Percentiles rank a stretch among this genome's conserved stretches.
Conservation (phyloP, 2,113 vertebrate species). For the Myiagra hebetior region DNA sequence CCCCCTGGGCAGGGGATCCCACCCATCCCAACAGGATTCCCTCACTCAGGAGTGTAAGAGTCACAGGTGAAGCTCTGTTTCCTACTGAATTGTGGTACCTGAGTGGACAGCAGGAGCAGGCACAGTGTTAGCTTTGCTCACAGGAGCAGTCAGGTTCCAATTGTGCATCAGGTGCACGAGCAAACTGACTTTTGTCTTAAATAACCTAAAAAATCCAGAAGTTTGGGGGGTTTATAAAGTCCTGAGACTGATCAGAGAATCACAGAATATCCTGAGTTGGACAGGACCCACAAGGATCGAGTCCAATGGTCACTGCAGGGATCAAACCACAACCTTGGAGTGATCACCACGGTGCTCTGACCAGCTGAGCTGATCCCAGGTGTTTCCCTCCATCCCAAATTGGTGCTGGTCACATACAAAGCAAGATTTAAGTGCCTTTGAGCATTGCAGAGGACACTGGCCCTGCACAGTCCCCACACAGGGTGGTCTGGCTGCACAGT, state of each 20-base stretch:
- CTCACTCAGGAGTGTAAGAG: accelerated
- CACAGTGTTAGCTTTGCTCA: not conserved
- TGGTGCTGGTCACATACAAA: accelerated
- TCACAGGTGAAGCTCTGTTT: not conserved
- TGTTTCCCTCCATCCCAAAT: not conserved
- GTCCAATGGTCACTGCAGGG: not conserved
- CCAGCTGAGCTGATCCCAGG: not conserved
- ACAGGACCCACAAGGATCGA: not conserved
- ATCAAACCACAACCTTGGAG: not conserved
- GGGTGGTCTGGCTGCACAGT: not conserved
- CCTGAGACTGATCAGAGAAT: not conserved
- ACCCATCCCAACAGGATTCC: not conserved
- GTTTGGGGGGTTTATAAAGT: not conserved
- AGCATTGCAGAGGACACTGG: not conserved
- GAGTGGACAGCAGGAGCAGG: not conserved
- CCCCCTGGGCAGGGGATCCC: not conserved
- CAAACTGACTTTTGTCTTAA: not conserved
- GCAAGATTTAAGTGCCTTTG: accelerated
- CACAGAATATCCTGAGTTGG: not conserved
- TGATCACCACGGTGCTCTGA: not conserved
- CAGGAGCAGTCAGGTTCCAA: too few relatives aligned
- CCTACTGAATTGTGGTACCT: accelerated
- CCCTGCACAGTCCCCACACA: not conserved
- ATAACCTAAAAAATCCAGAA: not conserved
- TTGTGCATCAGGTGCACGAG: not conserved